A percentile compares a stretch with the other conserved stretches of the same genome.
phyloP scores from a whole-genome alignment of 2,888 invertebrate species.

The Yponomeuta cagnagella region DNA sequence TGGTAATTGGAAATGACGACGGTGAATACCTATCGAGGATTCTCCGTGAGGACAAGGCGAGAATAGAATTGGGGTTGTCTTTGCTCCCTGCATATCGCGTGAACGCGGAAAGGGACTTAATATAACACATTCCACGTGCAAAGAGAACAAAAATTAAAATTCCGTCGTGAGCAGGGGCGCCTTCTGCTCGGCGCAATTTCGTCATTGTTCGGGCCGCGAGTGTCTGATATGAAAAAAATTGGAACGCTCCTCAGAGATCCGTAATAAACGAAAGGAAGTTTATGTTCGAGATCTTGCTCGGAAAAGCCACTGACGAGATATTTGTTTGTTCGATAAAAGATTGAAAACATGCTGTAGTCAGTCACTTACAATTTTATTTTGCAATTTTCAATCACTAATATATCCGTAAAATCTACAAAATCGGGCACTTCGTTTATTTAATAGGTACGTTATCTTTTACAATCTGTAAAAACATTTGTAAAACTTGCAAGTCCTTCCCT shows the following conservation, averaged over 20 bases:
- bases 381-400: too few species aligned
- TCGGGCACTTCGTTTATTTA: too few species aligned
- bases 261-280: background rate
- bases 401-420: too few species aligned
- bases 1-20: conserved; percentile 44
- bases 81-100: conserved; percentile 49
- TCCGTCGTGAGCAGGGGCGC: conserved; percentile 47
- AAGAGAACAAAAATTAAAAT: conserved; percentile 67
- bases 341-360: too few species aligned
- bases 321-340: too few species aligned
- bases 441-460: too few species aligned
- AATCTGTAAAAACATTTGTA: too few species aligned
- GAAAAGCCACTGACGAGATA: too few species aligned
- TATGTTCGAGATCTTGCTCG: too few species aligned
- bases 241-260: background rate
- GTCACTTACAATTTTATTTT: too few species aligned
- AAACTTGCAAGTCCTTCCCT: too few species aligned
- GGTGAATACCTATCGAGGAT: conserved; percentile 41
- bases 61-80: conserved; percentile 36
- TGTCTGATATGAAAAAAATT: conserved; percentile 46
- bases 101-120: conserved; percentile 51
- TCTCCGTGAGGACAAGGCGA: conserved; percentile 44
- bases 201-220: conserved; percentile 54
- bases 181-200: conserved; percentile 52
- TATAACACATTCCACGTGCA: conserved; percentile 65